These are phyloP conservation scores for Drosophila truncata DNA, from an alignment of 1,140 invertebrate genomes.

Conservation along the genomic window DNA sequence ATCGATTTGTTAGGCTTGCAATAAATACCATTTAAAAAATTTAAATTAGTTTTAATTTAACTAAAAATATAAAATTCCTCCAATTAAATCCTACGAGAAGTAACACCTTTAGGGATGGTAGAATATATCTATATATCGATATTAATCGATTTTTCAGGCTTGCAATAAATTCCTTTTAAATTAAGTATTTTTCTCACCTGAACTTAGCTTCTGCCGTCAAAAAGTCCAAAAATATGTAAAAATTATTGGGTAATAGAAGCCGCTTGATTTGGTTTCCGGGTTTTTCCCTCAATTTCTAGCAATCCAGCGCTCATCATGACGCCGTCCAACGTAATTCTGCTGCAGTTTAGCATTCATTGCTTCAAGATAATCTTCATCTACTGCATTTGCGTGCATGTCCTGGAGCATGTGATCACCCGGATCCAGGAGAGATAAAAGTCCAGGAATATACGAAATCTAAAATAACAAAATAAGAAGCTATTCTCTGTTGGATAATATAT, in stretches of 20 bases:
- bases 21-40: too few relatives aligned
- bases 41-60: too few relatives aligned
- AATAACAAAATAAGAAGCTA: background rate
- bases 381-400: conserved; percentile 65
- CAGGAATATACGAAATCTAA: background rate
- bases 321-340: conserved; percentile 14
- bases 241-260: background rate
- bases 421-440: conserved; percentile 14
- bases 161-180: background rate
- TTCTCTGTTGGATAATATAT: background rate
- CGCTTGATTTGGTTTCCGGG: background rate
- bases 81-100: too few relatives aligned
- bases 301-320: conserved; percentile 9
- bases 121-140: too few relatives aligned
- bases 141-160: too few relatives aligned
- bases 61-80: too few relatives aligned
- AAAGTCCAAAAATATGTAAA: background rate
- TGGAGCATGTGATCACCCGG: conserved; percentile 52
- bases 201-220: background rate
- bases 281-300: background rate
- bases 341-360: conserved; percentile 70
- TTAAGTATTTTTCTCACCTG: background rate
- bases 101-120: too few relatives aligned
- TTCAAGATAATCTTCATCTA: conserved; percentile 65
- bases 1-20: too few relatives aligned